Conservation (phyloP, 2,888 invertebrate species). For the Nomada hirtipes region DNA sequence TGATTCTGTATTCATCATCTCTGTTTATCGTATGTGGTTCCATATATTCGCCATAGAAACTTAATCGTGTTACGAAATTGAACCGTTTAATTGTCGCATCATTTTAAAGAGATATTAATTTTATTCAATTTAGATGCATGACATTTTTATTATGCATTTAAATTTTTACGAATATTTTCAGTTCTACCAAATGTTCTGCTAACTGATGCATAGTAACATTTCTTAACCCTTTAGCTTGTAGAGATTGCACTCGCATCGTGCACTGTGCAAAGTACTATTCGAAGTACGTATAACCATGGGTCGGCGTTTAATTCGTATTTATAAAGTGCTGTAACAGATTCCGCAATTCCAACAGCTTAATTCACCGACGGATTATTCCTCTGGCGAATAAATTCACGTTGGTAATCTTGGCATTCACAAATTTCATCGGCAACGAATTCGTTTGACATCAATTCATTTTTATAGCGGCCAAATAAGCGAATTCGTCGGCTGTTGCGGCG, state of each 20-base stretch:
- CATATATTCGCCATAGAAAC: too few relatives aligned
- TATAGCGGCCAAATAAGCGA: slow-evolving; percentile 2
- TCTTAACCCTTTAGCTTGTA: neutral
- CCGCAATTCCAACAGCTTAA: slow-evolving; percentile 23
- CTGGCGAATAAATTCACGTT: slow-evolving; percentile 32
- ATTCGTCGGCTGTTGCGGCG: neutral
- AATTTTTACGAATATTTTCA: neutral
- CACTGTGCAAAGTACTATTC: neutral
- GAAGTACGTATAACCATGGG: too few relatives aligned
- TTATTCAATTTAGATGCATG: too few relatives aligned
- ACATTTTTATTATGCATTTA: too few relatives aligned
- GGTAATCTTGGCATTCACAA: neutral
- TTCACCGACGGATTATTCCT: slow-evolving; percentile 12
- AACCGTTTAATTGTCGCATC: neutral
- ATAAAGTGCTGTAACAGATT: neutral
- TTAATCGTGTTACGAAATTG: too few relatives aligned
- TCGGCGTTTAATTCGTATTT: slow-evolving; percentile 9
- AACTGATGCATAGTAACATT: neutral
- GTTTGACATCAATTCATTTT: slow-evolving; percentile 21
- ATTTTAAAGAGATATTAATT: too few relatives aligned
- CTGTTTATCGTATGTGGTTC: neutral
- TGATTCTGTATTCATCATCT: too few relatives aligned
- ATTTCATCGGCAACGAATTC: neutral
- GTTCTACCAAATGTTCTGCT: neutral
- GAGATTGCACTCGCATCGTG: neutral